These are phyloP conservation scores for Notodonta ziczac DNA, from an alignment of 2,888 invertebrate genomes.

Conservation along the genomic window DNA sequence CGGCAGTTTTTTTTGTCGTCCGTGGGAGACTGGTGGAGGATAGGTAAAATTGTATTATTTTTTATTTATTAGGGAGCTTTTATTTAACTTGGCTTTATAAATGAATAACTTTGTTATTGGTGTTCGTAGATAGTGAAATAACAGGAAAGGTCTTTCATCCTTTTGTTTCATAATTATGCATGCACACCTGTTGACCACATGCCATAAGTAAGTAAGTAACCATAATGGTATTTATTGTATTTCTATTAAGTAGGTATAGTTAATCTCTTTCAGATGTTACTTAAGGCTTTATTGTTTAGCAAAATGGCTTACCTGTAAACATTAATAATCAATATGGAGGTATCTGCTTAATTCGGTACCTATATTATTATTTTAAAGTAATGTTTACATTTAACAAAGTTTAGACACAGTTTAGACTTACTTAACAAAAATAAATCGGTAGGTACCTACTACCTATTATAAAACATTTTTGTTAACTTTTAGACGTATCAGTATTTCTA, in stretches of 20 bases:
- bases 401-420: too few species aligned
- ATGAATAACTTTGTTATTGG: too few species aligned
- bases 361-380: background rate
- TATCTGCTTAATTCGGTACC: too few species aligned
- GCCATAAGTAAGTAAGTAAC: slow-evolving; percentile 12
- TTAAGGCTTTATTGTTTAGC: slow-evolving; percentile 4
- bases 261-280: slow-evolving; percentile 29
- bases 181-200: slow-evolving; percentile 32
- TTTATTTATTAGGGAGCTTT: too few species aligned
- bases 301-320: background rate
- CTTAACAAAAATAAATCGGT: too few species aligned
- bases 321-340: too few species aligned
- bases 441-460: too few species aligned
- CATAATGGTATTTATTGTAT: slow-evolving; percentile 5
- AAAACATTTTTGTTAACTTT: too few species aligned
- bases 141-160: background rate
- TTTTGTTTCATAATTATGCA: slow-evolving; percentile 14
- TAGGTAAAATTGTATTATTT: background rate
- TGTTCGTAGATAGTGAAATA: background rate
- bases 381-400: too few species aligned
- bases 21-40: slow-evolving; percentile 28
- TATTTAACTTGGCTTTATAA: too few species aligned
- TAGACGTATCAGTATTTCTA: too few species aligned
- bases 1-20: slow-evolving; percentile 40
- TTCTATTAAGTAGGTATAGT: background rate